A percentile compares a stretch with the other conserved stretches of the same genome.
Conservation (phyloP, 1,140 invertebrate species). For the Idris sp. region DNA sequence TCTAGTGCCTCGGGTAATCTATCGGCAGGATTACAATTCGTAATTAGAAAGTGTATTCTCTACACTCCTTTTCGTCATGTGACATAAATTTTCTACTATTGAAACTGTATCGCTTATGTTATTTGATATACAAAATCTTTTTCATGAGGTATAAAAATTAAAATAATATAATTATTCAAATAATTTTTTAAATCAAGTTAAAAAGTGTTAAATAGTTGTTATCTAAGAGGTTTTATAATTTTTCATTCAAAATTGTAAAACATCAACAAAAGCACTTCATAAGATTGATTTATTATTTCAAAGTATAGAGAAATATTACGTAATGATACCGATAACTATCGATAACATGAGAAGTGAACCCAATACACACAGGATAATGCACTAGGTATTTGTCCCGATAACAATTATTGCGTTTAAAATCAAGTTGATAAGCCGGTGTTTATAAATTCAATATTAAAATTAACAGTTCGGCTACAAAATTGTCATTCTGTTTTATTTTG, state of each 20-base stretch:
- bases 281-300: too few relatives aligned
- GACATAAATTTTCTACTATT: constrained; percentile 17
- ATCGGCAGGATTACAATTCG: constrained; percentile 31
- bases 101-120: constrained; percentile 6
- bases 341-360: constrained; percentile 20
- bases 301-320: not conserved
- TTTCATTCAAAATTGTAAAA: too few relatives aligned
- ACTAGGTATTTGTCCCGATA: constrained; percentile 55
- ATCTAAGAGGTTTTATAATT: too few relatives aligned
- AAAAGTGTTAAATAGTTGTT: too few relatives aligned
- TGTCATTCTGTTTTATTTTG: too few relatives aligned
- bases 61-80: constrained; percentile 9
- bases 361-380: constrained; percentile 39
- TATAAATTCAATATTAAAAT: too few relatives aligned
- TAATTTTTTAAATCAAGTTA: too few relatives aligned
- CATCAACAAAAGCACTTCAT: too few relatives aligned
- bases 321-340: constrained; percentile 8
- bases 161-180: too few relatives aligned
- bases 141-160: too few relatives aligned
- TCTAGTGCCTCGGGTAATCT: constrained; percentile 34
- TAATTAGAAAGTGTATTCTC: constrained; percentile 46
- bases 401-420: constrained; percentile 44
- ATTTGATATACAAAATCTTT: too few relatives aligned
- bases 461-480: too few relatives aligned
- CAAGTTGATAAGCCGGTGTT: constrained; percentile 58